Evolutionary conservation across 2,797 vertebrate genomes (phyloP).

Genomic region (Monodelphis domestica): DNA sequence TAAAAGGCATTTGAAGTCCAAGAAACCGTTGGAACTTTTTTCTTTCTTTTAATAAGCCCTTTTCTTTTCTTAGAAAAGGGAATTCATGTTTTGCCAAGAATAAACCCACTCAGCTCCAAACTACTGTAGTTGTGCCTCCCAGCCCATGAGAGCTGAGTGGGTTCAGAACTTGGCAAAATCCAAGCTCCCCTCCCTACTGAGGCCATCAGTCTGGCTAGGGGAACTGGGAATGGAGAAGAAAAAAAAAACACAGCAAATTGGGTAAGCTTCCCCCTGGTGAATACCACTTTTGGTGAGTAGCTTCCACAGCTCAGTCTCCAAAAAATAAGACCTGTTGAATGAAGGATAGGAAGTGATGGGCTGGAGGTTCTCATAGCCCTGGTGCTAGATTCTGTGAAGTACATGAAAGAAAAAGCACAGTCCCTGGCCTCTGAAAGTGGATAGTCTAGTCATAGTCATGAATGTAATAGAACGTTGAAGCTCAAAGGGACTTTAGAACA

Average conservation of each 20-base stretch:
- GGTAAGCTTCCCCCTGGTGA: background rate
- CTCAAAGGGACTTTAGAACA: background rate
- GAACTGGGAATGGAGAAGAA: background rate
- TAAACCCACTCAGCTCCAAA: constrained; percentile 11
- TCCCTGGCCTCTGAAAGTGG: background rate
- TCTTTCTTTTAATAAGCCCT: background rate
- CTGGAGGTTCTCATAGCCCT: too few relatives aligned
- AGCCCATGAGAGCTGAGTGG: constrained; percentile 16
- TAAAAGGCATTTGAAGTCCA: constrained; percentile 23
- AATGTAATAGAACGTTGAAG: too few relatives aligned
- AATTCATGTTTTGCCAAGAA: constrained; percentile 66
- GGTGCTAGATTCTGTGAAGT: too few relatives aligned
- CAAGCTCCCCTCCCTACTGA: background rate
- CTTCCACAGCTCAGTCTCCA: accelerated
- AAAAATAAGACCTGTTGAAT: too few relatives aligned
- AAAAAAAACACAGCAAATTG: accelerated
- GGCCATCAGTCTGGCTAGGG: background rate
- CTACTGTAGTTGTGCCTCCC: background rate
- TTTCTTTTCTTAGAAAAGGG: constrained; percentile 64
- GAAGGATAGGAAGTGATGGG: too few relatives aligned
- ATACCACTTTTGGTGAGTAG: background rate
- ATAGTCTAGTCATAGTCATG: background rate
- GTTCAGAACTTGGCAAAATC: background rate
- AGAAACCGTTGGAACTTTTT: constrained; percentile 22
- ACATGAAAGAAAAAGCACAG: background rate